A percentile compares a stretch with the other conserved stretches of the same genome.
phyloP scores from a whole-genome alignment of 2,888 invertebrate species.

The Chrysodeixis includens region DNA sequence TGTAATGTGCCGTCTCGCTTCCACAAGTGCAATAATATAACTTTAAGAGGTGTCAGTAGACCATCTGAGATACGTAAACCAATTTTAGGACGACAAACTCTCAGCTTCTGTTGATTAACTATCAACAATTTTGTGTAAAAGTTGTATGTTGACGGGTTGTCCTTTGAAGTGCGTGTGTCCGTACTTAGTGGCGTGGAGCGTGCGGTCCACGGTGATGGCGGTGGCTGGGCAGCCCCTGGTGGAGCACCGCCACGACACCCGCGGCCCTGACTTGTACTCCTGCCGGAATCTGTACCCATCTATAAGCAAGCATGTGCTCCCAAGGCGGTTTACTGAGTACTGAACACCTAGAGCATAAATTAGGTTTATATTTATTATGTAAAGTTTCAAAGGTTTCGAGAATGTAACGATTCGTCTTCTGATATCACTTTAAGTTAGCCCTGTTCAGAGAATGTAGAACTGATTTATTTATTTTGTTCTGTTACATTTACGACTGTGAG shows the following conservation, averaged over 20 bases:
- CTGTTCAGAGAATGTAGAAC: no score
- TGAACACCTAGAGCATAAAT: slow-evolving; percentile 47
- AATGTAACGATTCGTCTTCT: no score
- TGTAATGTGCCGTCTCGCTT: no score
- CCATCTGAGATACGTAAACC: no score
- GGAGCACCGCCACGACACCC: slow-evolving; percentile 60
- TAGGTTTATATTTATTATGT: background rate
- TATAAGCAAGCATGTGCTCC: slow-evolving; percentile 39
- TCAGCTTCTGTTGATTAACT: no score
- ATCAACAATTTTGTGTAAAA: no score
- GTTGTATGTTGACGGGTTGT: background rate
- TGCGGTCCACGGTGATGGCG: slow-evolving; percentile 43
- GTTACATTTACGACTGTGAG: no score
- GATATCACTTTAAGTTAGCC: no score
- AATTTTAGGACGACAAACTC: no score
- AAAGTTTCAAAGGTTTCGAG: background rate
- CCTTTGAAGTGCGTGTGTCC: slow-evolving; percentile 37
- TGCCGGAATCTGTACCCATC: slow-evolving; percentile 45
- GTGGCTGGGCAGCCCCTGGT: slow-evolving; percentile 59
- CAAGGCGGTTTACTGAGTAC: slow-evolving; percentile 49
- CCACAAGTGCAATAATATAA: no score
- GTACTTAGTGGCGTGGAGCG: slow-evolving; percentile 33
- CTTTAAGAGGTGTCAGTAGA: no score
- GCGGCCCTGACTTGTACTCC: slow-evolving; percentile 45
- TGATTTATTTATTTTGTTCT: no score